These are phyloP conservation scores for Palythoa grandis DNA, from an alignment of 92 coral and sea anemone species.

Conservation along the genomic window DNA sequence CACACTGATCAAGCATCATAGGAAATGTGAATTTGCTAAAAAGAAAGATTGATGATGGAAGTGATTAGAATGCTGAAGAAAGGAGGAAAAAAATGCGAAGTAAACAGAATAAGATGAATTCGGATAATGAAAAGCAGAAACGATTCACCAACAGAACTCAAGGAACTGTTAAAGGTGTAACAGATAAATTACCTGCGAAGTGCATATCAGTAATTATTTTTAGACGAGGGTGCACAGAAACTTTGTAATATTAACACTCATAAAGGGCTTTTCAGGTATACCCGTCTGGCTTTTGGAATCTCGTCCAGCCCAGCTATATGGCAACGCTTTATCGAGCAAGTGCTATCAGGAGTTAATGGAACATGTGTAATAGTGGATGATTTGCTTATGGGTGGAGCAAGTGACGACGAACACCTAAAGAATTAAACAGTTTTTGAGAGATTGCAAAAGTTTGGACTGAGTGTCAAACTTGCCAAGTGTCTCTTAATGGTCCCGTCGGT, in stretches of 20 bases:
- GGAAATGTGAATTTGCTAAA: too few relatives aligned
- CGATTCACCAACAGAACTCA: too few relatives aligned
- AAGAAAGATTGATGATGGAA: too few relatives aligned
- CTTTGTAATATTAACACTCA: constrained; percentile 43
- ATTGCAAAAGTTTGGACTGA: constrained; percentile 37
- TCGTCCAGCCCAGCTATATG: constrained; percentile 47
- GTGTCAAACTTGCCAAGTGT: constrained; percentile 39
- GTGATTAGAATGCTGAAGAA: too few relatives aligned
- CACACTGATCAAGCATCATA: too few relatives aligned
- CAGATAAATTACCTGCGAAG: constrained; percentile 27
- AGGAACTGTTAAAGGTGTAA: constrained; percentile 33
- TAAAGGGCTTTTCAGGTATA: constrained; percentile 41
- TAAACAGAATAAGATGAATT: too few relatives aligned
- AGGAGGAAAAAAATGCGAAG: too few relatives aligned
- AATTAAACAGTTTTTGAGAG: constrained; percentile 23
- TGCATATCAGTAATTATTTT: constrained; percentile 35
- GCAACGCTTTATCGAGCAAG: constrained; percentile 53
- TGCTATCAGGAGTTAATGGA: constrained; percentile 26
- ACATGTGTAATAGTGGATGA: constrained; percentile 40
- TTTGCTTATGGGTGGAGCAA: constrained; percentile 35
- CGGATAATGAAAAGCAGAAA: too few relatives aligned
- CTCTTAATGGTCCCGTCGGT: constrained; percentile 28
- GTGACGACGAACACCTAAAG: constrained; percentile 30
- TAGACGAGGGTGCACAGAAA: constrained; percentile 24
- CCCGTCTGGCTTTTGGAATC: constrained; percentile 46